Evolutionary conservation across 2,797 vertebrate genomes (phyloP), one percentile per base, ranked within the genome.

Genomic region (Etheostoma perlongum): DNA sequence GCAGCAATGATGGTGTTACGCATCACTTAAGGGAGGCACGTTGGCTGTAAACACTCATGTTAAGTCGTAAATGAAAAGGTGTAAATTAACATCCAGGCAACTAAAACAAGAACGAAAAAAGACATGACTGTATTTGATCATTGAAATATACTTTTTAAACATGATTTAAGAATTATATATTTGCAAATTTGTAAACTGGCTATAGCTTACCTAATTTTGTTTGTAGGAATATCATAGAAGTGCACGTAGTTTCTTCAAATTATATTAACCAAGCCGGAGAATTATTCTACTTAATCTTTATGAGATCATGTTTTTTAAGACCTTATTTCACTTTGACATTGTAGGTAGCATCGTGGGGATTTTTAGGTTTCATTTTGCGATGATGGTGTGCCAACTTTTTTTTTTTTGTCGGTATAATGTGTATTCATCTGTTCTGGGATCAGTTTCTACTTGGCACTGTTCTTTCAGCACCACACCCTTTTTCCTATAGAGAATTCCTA

Each of bases 1-100:
- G 66, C 58, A 19, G 66, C 72, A 8, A 53, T 60, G 36, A 73
- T 54, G 59, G 12, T 9, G 15, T 75, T 23, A 44, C 5, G 42
- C 81, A 67, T 72, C 72, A 71, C 74, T 83, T 76, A 81, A 19
- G 9, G 16, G 40, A 67, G 30, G 44, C 54, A 10, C 21, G 27
- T 11, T 57, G 62, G 59, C 67, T 21, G 68, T 21, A 74, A 76
- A 82, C 79, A 61, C 51, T 25, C 49, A 64, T 49, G 70, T 14
- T 42, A 47, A 18, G 61, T 64, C 57, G 11, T 25, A 66, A 74
- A 48, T 53, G 10, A 51, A 70, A 58, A 67, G 4, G 14, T 18
- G 47, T 5, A 30, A 70, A 66, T 64, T 15, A 64, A 60, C 13
- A 44, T 58, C 16, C 13, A 21, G 59, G 14, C 25, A 64, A 21